These are phyloP conservation scores for Typhlomys cinereus DNA, from an alignment of 2,113 vertebrate genomes.

Conservation along the genomic window DNA sequence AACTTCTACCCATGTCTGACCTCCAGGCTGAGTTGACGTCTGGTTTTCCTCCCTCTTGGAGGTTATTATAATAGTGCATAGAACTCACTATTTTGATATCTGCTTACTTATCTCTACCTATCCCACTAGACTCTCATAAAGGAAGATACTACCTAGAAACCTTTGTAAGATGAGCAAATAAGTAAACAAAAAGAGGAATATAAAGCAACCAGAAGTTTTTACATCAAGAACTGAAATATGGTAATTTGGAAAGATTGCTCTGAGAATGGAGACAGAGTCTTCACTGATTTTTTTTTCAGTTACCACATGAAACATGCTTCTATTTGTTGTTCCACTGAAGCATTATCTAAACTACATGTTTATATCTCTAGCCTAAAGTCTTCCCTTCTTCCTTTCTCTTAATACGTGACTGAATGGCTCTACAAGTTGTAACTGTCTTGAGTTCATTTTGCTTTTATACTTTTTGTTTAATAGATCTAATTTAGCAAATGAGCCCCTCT, in stretches of 20 bases:
- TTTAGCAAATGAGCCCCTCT: background rate
- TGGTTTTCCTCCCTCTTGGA: background rate
- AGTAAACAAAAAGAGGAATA: background rate
- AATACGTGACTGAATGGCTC: background rate
- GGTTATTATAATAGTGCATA: background rate
- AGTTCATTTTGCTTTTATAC: background rate
- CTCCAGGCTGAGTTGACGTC: background rate
- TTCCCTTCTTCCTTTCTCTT: background rate
- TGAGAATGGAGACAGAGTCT: background rate
- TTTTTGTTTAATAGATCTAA: constrained; percentile 4
- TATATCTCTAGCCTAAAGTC: background rate
- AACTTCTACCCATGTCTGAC: background rate
- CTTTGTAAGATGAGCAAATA: background rate
- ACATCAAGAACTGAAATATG: background rate
- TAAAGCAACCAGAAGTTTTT: background rate
- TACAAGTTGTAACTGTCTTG: background rate
- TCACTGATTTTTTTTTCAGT: constrained; percentile 12
- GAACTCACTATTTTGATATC: background rate
- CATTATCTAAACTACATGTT: constrained; percentile 26
- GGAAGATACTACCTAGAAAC: background rate
- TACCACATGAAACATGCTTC: background rate
- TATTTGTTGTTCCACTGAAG: background rate
- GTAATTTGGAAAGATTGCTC: background rate
- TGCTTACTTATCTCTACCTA: background rate
- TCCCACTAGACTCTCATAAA: background rate